Percentiles rank a stretch among this genome's conserved stretches.
These are phyloP conservation scores for Limnephilus auricula DNA, from an alignment of 2,888 invertebrate species.

Conservation along the genomic window DNA sequence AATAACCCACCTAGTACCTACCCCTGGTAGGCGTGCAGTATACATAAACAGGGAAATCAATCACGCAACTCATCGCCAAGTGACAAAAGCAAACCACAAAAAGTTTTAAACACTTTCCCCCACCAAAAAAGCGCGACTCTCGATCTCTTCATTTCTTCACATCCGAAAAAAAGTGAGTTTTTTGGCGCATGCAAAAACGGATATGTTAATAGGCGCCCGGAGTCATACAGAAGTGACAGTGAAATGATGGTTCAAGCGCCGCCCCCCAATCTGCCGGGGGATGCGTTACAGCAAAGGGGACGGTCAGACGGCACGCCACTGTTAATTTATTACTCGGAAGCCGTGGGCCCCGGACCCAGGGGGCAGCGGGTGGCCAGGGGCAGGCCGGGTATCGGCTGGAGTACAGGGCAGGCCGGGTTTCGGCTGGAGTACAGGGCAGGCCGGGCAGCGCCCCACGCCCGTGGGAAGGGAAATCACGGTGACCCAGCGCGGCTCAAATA, in stretches of 20 bases:
- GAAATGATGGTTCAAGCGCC: conserved; percentile 65
- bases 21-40: conserved; percentile 43
- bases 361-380: not conserved
- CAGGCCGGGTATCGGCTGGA: not conserved
- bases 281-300: conserved; percentile 67
- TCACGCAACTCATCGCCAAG: conserved; percentile 58
- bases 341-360: conserved; percentile 46
- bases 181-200: conserved; percentile 65
- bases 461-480: conserved; percentile 37
- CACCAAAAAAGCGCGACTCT: conserved; percentile 36
- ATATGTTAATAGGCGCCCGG: conserved; percentile 66
- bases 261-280: conserved; percentile 65
- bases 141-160: conserved; percentile 27
- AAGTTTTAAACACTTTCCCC: conserved; percentile 40
- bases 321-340: conserved; percentile 65
- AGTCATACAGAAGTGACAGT: conserved; percentile 67
- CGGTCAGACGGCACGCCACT: conserved; percentile 65
- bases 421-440: not conserved
- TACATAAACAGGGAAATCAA: conserved; percentile 57
- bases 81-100: conserved; percentile 54
- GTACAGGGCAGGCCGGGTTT: not conserved
- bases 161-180: not conserved
- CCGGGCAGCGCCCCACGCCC: not conserved
- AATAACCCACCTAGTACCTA: not conserved
- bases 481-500: conserved; percentile 19